Evolutionary conservation across 2,113 vertebrate species (phyloP), one percentile per base, ranked within the genome.

Genomic region (Tragulus kanchil): DNA sequence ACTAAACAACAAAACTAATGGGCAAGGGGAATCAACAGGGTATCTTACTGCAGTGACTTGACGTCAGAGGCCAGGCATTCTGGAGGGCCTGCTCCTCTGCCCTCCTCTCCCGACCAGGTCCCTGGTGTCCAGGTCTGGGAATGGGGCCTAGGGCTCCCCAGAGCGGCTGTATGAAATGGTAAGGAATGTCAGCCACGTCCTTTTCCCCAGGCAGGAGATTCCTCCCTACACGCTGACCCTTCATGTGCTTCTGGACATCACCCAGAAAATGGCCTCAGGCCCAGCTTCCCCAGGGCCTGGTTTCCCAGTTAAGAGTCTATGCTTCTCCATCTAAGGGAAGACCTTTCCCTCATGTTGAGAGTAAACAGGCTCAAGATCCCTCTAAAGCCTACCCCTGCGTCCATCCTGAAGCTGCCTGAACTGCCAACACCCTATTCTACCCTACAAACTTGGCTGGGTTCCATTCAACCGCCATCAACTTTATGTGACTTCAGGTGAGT

Each of bases 171-270:
- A 90, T 82, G 65, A 75, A 97, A 97, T 95, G 98, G 98, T 79
- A 95, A 98, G 95, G 97, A 98, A 99, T 98, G 79, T 93, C 95
- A 98, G 97, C 93, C 59, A 98, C 98, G 98, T 98, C 98, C 98
- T 98, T 96, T 93, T 98, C 50, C 93, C 93, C 59, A 79, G 67
- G 98, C 96, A 91, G 73, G 85, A 96, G 93, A 77, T 98, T 90
- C 73, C 61, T 85, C 67, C 96, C 93, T 84, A 91, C 87, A 97
- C 54, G 90, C 84, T 96, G 94, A 97, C 85, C 97, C 94, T 98
- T 97, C 94, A 83, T 69, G 59, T 78, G 92, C 85, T 42, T 59
- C 85, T 83, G 61, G 78, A 59, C 45, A 82, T 95, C 89, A 98
- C 96, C 85, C 88, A 97, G 97, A 98, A 98, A 98, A 36, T 85